Conservation (phyloP, 2,888 invertebrate genomes). For the Lycia hirtaria region DNA sequence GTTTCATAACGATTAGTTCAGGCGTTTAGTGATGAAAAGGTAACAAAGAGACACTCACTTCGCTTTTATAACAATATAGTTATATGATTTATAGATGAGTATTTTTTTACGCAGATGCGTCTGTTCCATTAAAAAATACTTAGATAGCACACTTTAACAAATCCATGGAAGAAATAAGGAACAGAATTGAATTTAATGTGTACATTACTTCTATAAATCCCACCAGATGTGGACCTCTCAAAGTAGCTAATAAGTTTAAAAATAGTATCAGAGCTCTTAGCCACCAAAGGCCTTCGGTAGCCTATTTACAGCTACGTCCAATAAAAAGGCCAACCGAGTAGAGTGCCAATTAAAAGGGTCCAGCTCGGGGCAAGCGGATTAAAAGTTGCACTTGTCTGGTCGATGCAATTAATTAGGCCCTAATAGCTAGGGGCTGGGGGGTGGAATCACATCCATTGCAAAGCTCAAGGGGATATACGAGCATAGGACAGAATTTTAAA, state of each 20-base stretch:
- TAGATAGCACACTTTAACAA: too few species aligned
- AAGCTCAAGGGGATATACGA: not conserved
- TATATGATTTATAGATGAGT: too few species aligned
- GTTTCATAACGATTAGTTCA: too few species aligned
- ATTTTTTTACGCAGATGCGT: too few species aligned
- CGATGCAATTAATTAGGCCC: slow-evolving; percentile 40
- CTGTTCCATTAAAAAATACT: too few species aligned
- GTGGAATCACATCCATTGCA: slow-evolving; percentile 3
- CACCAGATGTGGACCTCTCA: not conserved
- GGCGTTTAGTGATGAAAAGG: too few species aligned
- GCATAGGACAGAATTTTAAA: not conserved
- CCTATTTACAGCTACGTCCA: not conserved
- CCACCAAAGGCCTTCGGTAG: not conserved
- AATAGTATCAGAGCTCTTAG: not conserved
- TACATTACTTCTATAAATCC: too few species aligned
- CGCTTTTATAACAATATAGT: too few species aligned
- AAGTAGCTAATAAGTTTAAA: not conserved
- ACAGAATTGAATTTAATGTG: too few species aligned
- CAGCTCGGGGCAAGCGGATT: slow-evolving; percentile 22
- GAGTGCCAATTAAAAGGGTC: slow-evolving; percentile 26
- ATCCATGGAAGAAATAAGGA: too few species aligned
- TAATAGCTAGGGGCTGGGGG: slow-evolving; percentile 4
- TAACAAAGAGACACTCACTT: too few species aligned
- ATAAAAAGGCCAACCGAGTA: slow-evolving; percentile 9
- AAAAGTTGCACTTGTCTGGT: slow-evolving; percentile 39